Percentiles rank a stretch among this genome's conserved stretches.
These are phyloP conservation scores for Urosaurus nigricauda DNA, from an alignment of 2,797 vertebrate species.

Conservation along the genomic window DNA sequence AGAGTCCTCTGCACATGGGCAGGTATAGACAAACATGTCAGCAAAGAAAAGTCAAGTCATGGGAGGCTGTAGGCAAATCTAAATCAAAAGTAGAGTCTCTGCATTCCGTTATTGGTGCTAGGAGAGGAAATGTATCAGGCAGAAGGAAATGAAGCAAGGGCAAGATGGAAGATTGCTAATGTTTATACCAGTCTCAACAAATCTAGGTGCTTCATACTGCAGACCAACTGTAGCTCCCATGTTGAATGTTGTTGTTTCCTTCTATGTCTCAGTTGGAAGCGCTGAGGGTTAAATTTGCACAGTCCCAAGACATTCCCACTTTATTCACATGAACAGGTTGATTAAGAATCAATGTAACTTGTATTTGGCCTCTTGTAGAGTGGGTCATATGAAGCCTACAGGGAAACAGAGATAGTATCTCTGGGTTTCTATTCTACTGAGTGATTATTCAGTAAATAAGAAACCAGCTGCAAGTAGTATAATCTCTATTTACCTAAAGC, in stretches of 20 bases:
- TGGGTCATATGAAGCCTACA: no score
- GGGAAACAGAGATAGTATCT: no score
- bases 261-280: background rate
- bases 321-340: background rate
- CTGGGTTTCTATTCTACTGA: background rate
- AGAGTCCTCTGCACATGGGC: background rate
- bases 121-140: background rate
- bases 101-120: background rate
- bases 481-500: constrained; percentile 25
- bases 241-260: background rate
- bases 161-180: background rate
- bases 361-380: no score
- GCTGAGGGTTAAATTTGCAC: background rate
- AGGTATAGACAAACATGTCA: background rate
- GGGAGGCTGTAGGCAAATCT: background rate
- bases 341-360: no score
- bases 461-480: constrained; percentile 1
- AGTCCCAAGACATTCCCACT: background rate
- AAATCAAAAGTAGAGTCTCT: background rate
- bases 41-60: background rate
- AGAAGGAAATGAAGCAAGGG: background rate
- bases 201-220: background rate
- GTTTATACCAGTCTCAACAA: background rate
- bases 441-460: constrained; percentile 18
- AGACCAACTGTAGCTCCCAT: background rate